Evolutionary conservation across 2,113 vertebrate genomes (phyloP).

Genomic region (Crotalus horridus): DNA sequence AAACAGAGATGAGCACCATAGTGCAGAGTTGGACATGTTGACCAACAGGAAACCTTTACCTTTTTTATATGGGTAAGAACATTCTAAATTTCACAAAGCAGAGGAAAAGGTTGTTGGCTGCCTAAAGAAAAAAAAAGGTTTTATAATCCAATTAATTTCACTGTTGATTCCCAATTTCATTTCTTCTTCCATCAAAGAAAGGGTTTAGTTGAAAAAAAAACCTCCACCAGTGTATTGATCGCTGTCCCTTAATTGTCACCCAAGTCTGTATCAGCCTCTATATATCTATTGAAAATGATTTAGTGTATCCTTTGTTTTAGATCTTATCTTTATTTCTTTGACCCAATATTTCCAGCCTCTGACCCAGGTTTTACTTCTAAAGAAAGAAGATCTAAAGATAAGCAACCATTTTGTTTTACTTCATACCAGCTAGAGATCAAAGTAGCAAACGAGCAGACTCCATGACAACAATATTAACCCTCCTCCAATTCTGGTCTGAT

Average conservation of each 20-base stretch:
- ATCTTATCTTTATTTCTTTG: neutral
- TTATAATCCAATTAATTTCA: conserved; percentile 33
- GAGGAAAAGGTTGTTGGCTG: conserved; percentile 1
- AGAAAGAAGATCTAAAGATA: neutral
- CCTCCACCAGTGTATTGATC: neutral
- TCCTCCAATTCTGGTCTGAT: neutral
- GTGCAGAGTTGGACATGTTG: neutral
- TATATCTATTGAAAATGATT: neutral
- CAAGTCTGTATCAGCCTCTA: neutral
- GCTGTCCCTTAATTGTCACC: conserved; percentile 2
- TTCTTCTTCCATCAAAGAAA: neutral
- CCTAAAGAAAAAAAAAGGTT: conserved; percentile 4
- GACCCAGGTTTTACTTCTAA: neutral
- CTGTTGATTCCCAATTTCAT: conserved; percentile 28
- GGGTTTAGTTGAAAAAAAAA: conserved; percentile 11
- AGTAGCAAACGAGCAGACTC: neutral
- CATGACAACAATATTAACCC: neutral
- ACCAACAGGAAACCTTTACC: neutral
- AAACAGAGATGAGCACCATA: neutral
- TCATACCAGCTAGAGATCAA: neutral
- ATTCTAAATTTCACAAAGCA: neutral
- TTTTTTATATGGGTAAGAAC: neutral
- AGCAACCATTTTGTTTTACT: conserved; percentile 32
- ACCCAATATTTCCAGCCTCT: neutral
- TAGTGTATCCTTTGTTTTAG: conserved; percentile 7